Evolutionary conservation across 2,888 invertebrate genomes (phyloP).

Genomic region (Hydroisotoma schaefferi): DNA sequence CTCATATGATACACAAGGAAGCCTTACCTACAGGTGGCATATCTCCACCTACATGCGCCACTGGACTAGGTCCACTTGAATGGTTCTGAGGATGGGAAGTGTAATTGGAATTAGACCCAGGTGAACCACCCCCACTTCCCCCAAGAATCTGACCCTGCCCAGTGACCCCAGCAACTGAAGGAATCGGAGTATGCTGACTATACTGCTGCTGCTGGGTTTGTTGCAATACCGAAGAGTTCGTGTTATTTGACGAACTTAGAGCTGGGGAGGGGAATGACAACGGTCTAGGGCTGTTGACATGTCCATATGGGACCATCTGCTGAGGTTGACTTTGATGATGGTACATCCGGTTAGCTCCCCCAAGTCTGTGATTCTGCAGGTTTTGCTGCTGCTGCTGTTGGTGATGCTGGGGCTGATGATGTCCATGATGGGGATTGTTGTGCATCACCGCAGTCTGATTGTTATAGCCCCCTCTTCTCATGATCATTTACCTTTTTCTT

Average conservation of each 20-base stretch:
- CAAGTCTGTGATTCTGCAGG: slow-evolving; percentile 4
- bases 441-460: slow-evolving; percentile 4
- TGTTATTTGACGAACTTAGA: not conserved
- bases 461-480: slow-evolving; percentile 28
- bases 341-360: slow-evolving; percentile 1
- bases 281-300: slow-evolving; percentile 8
- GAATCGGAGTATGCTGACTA: no score
- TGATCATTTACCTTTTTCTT: slow-evolving; percentile 12
- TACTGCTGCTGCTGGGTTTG: slow-evolving; percentile 2
- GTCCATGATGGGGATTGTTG: slow-evolving; percentile 12
- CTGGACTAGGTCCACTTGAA: not conserved
- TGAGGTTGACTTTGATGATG: slow-evolving; percentile 16
- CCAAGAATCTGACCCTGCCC: not conserved
- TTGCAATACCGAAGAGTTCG: not conserved
- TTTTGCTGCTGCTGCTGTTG: slow-evolving; percentile 17
- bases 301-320: slow-evolving; percentile 8
- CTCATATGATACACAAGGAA: not conserved
- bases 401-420: slow-evolving; percentile 10
- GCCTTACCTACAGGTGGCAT: slow-evolving; percentile 39
- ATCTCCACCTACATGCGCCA: slow-evolving; percentile 25
- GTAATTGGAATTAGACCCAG: not conserved
- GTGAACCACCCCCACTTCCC: not conserved
- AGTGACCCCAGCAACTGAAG: slow-evolving; percentile 2
- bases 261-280: slow-evolving; percentile 10
- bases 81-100: not conserved